phyloP scores from a whole-genome alignment of 2,888 invertebrate species.

The Lithophane semibrunnea region DNA sequence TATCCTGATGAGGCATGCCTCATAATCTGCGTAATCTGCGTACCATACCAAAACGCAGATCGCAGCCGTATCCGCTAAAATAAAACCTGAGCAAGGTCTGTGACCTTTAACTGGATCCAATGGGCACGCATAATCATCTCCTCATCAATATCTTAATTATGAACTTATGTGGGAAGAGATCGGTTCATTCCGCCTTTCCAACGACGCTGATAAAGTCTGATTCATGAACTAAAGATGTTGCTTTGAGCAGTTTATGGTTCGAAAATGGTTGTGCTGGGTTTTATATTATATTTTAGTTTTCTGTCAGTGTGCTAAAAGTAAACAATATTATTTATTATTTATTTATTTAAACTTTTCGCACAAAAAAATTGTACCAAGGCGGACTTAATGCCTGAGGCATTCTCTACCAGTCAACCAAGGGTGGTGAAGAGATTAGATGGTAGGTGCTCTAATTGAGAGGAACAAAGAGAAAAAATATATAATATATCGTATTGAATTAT shows the following conservation, averaged over 20 bases:
- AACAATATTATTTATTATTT: too few relatives aligned
- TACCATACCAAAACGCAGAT: conserved; percentile 80
- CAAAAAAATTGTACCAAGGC: too few relatives aligned
- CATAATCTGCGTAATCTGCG: conserved; percentile 64
- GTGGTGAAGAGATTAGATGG: too few relatives aligned
- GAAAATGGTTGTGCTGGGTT: neutral
- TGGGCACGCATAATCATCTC: conserved; percentile 72
- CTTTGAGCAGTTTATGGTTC: conserved; percentile 2
- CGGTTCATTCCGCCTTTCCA: conserved; percentile 8
- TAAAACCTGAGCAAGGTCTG: conserved; percentile 81
- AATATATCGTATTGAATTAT: too few relatives aligned
- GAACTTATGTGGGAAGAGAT: conserved; percentile 55
- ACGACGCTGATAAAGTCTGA: conserved; percentile 16
- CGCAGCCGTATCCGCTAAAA: conserved; percentile 81
- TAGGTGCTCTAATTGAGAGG: too few relatives aligned
- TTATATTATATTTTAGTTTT: neutral
- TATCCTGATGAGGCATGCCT: neutral
- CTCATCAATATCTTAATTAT: conserved; percentile 70
- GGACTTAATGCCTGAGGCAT: too few relatives aligned
- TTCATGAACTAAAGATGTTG: conserved; percentile 6
- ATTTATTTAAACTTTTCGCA: too few relatives aligned
- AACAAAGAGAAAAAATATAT: too few relatives aligned
- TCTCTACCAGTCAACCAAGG: too few relatives aligned
- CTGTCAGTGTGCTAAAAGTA: too few relatives aligned
- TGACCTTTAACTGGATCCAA: conserved; percentile 81